phyloP scores from a whole-genome alignment of 2,113 vertebrate genomes.

The Callithrix jacchus region DNA sequence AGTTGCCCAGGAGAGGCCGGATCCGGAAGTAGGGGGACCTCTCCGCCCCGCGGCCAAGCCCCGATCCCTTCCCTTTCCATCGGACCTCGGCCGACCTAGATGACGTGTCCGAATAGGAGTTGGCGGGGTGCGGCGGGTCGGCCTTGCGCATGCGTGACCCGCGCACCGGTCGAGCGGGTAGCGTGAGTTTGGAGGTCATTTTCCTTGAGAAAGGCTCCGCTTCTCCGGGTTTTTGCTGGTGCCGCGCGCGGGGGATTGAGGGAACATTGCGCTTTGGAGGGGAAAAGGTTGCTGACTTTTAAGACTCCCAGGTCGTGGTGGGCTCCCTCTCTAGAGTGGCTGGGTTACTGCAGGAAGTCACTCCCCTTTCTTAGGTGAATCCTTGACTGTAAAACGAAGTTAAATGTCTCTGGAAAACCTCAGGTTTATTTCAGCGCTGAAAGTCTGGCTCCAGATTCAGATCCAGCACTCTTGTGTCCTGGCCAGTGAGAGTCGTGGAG shows the following conservation, averaged over 20 bases:
- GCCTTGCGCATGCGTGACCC: rapidly evolving
- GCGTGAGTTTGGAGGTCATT: neutral
- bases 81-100: neutral
- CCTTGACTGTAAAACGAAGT: neutral
- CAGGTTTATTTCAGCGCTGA: neutral
- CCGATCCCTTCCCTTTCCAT: neutral
- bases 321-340: neutral
- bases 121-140: neutral
- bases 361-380: neutral
- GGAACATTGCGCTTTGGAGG: neutral
- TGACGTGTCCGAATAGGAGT: constrained; percentile 72
- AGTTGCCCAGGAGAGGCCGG: neutral
- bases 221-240: constrained; percentile 57
- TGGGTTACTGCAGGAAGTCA: neutral
- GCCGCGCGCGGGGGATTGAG: neutral
- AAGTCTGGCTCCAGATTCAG: neutral
- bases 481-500: neutral
- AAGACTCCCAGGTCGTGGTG: neutral
- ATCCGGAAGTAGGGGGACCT: neutral
- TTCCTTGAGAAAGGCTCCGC: neutral
- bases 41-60: rapidly evolving
- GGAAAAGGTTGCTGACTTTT: rapidly evolving
- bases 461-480: neutral
- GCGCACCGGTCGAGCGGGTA: rapidly evolving
- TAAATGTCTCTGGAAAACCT: neutral